Percentiles rank a stretch among this genome's conserved stretches.
These are phyloP conservation scores for Dicaeum eximium DNA, from an alignment of 2,113 vertebrate species.

Conservation along the genomic window DNA sequence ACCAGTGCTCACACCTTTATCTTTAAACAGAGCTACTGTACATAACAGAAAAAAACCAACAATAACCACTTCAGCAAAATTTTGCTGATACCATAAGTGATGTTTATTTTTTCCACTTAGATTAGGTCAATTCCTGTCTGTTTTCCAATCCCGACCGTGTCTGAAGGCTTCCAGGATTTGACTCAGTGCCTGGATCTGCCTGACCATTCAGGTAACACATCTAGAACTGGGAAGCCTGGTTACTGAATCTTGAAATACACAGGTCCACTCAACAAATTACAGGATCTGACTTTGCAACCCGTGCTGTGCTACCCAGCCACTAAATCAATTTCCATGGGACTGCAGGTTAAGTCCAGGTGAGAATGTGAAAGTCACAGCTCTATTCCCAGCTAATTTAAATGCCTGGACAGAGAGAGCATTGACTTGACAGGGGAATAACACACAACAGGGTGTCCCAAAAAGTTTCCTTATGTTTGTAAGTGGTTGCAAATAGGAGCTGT, in stretches of 20 bases:
- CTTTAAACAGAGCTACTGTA: not conserved
- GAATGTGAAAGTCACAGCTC: not conserved
- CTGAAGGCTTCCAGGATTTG: not conserved
- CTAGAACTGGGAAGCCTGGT: not conserved
- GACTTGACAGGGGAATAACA: not conserved
- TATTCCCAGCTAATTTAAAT: not conserved
- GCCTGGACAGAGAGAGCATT: not conserved
- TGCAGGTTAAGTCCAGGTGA: not conserved
- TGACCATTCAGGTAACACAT: not conserved
- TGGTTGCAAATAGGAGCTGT: not conserved
- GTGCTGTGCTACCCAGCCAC: not conserved
- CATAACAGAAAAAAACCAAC: not conserved
- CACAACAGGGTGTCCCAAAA: not conserved
- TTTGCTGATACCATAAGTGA: rapidly evolving
- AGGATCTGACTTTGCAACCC: not conserved
- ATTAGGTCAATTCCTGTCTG: not conserved
- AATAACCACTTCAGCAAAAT: not conserved
- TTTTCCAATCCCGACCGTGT: not conserved
- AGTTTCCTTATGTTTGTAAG: not conserved
- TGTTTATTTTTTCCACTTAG: not conserved
- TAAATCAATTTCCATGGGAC: not conserved
- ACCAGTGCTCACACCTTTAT: not conserved
- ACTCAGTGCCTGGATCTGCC: not conserved
- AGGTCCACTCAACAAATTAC: not conserved
- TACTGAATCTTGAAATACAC: not conserved